These are phyloP conservation scores for Caenorhabditis plicata DNA, from an alignment of 2,888 invertebrate genomes.

Conservation along the genomic window DNA sequence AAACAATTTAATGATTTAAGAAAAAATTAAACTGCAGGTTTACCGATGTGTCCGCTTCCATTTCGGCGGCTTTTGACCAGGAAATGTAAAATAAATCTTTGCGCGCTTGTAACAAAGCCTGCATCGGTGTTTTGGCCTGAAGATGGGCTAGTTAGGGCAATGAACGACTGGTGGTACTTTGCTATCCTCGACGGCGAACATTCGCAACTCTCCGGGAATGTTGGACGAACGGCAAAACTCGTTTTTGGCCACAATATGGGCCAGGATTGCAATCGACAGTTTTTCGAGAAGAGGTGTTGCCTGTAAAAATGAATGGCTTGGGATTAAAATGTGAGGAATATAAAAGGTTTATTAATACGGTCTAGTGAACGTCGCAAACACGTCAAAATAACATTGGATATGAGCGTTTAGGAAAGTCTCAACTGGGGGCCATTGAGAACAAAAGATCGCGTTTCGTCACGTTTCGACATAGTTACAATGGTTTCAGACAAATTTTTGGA, in stretches of 20 bases:
- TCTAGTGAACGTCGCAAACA: too few relatives aligned
- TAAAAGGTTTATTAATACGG: too few relatives aligned
- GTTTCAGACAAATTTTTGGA: background rate
- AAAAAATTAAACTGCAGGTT: too few relatives aligned
- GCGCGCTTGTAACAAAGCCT: constrained; percentile 15
- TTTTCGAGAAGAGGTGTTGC: constrained; percentile 13
- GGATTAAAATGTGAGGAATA: too few relatives aligned
- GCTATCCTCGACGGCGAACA: constrained; percentile 26
- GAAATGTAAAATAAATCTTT: constrained; percentile 18
- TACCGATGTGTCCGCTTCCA: background rate
- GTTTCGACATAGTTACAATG: too few relatives aligned
- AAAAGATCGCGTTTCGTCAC: too few relatives aligned
- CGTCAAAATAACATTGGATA: too few relatives aligned
- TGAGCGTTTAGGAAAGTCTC: too few relatives aligned
- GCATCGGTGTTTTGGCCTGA: constrained; percentile 21
- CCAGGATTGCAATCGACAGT: constrained; percentile 1
- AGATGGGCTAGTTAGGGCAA: background rate
- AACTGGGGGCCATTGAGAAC: too few relatives aligned
- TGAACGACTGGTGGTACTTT: too few relatives aligned
- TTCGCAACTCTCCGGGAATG: constrained; percentile 15
- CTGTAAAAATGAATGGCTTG: too few relatives aligned
- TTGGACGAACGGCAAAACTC: constrained; percentile 7
- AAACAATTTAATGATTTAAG: too few relatives aligned
- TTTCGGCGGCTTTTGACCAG: constrained; percentile 8
- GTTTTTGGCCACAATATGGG: constrained; percentile 10